Conservation (phyloP, 30 jellyfish, hydroid and myxozoan genomes). For the Pelagia noctiluca region DNA sequence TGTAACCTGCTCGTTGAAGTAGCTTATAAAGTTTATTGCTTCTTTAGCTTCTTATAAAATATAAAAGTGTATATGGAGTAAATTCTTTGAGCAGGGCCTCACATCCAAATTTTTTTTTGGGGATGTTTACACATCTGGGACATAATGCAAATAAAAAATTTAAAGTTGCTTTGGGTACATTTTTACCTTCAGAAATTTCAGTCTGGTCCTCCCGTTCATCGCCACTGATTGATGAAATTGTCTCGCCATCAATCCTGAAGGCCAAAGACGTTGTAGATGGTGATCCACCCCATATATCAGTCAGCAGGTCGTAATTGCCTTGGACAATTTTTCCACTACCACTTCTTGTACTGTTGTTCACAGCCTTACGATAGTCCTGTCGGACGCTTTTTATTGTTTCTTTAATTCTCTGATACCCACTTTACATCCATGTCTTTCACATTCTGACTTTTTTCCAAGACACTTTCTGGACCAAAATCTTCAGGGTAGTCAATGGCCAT, state of each 20-base stretch:
- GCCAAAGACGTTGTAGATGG: constrained; percentile 37
- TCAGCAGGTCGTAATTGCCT: constrained; percentile 23
- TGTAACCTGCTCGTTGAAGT: neutral
- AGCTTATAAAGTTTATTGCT: neutral
- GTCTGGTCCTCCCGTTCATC: constrained; percentile 18
- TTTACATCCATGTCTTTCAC: constrained; percentile 13
- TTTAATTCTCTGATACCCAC: neutral
- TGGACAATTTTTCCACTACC: constrained; percentile 37
- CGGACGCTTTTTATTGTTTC: neutral
- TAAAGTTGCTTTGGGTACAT: neutral
- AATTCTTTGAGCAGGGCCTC: neutral
- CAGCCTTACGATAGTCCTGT: constrained; percentile 21
- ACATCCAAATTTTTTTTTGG: neutral
- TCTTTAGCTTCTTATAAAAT: neutral
- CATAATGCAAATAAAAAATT: neutral
- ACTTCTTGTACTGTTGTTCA: constrained; percentile 36
- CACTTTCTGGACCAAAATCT: constrained; percentile 23
- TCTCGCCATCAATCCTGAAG: constrained; percentile 30
- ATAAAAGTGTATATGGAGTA: neutral
- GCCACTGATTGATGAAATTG: constrained; percentile 19
- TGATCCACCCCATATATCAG: constrained; percentile 42
- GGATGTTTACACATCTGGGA: neutral
- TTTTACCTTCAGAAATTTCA: constrained; percentile 18
- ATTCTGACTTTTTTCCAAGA: neutral
- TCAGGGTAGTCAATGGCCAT: constrained; percentile 49